These are phyloP conservation scores for Fissipunctia ypsillon DNA, from an alignment of 2,888 invertebrate species.

Conservation along the genomic window DNA sequence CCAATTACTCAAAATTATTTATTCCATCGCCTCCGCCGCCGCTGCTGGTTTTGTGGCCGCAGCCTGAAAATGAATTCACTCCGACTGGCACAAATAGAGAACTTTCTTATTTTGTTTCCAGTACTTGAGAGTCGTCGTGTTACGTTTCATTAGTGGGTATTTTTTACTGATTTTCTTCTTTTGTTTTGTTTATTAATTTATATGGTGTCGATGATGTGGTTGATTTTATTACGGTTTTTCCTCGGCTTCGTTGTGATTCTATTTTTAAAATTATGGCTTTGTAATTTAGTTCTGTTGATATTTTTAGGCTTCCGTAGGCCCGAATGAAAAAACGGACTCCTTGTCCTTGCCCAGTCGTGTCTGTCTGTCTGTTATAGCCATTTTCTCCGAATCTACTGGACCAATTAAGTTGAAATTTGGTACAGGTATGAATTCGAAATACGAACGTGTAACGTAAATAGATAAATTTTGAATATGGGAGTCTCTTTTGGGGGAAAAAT, in stretches of 20 bases:
- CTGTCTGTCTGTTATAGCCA: too few species aligned
- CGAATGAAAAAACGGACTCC: too few species aligned
- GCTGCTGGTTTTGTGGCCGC: not conserved
- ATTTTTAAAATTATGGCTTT: not conserved
- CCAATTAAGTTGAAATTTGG: too few species aligned
- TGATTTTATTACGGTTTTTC: not conserved
- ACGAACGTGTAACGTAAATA: too few species aligned
- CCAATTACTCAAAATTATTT: not conserved
- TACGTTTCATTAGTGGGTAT: constrained; percentile 55
- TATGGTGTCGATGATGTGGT: constrained; percentile 9
- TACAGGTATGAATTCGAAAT: too few species aligned
- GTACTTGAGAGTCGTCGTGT: constrained; percentile 48
- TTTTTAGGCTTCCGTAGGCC: not conserved
- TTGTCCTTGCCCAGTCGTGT: too few species aligned
- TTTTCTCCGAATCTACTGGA: too few species aligned
- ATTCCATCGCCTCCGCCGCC: not conserved
- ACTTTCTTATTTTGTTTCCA: constrained; percentile 63
- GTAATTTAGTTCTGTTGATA: not conserved
- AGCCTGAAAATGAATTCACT: constrained; percentile 49
- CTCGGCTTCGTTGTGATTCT: not conserved
- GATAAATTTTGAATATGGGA: too few species aligned
- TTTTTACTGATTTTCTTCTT: constrained; percentile 40
- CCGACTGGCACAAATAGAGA: constrained; percentile 48
- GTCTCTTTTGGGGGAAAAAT: too few species aligned
- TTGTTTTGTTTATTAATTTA: constrained; percentile 39